Percentiles rank a stretch among this genome's conserved stretches.
phyloP scores from a whole-genome alignment of 23 tunicate species.

The Trididemnum clinides region DNA sequence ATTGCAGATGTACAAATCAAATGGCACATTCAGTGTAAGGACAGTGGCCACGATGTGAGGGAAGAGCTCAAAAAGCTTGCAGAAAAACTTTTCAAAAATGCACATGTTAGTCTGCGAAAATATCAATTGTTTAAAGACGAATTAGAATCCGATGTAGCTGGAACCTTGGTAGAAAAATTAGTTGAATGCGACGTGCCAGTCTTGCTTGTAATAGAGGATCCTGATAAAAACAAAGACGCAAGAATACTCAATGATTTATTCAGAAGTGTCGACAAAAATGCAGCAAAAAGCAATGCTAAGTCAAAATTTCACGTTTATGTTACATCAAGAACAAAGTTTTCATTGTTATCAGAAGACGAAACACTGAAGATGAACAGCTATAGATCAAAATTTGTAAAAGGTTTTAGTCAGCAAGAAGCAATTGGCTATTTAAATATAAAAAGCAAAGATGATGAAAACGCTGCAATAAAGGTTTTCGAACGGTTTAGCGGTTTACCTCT shows the following conservation, averaged over 20 bases:
- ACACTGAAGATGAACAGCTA: too few relatives aligned
- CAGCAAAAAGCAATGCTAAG: too few relatives aligned
- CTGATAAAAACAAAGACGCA: not conserved
- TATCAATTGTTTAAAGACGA: slow-evolving; percentile 7
- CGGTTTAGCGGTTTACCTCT: slow-evolving; percentile 53
- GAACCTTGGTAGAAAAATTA: slow-evolving; percentile 8
- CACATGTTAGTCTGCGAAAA: not conserved
- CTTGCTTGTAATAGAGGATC: slow-evolving; percentile 46
- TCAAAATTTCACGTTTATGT: slow-evolving; percentile 41
- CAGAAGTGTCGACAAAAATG: not conserved
- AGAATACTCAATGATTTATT: not conserved
- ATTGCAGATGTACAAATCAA: not conserved
- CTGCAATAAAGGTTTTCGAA: slow-evolving; percentile 25
- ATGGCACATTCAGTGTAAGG: slow-evolving; percentile 63
- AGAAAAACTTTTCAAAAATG: not conserved
- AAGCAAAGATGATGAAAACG: not conserved
- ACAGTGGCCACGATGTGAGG: slow-evolving; percentile 35
- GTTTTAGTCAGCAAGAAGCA: slow-evolving; percentile 36
- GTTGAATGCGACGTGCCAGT: not conserved
- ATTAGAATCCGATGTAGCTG: slow-evolving; percentile 9
- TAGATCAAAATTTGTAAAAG: too few relatives aligned
- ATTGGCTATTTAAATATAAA: not conserved
- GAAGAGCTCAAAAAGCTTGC: slow-evolving; percentile 31
- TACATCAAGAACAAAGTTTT: slow-evolving; percentile 6
- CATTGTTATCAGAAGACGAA: not conserved